Conservation (phyloP, 2,113 vertebrate genomes). For the Ameiurus melas region DNA sequence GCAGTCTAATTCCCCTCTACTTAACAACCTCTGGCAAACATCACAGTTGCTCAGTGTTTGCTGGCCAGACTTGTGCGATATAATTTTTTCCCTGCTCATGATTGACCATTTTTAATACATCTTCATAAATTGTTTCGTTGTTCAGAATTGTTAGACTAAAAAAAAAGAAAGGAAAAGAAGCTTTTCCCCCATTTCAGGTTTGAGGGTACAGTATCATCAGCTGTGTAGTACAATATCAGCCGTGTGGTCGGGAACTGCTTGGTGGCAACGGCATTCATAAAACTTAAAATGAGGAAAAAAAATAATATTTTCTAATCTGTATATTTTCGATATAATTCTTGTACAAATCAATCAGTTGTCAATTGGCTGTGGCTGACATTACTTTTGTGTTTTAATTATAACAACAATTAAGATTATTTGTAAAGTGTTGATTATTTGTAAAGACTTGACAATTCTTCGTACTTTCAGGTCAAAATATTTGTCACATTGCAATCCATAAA, state of each 20-base stretch:
- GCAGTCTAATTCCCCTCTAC: not conserved
- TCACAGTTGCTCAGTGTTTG: not conserved
- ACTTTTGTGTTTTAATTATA: too few species aligned
- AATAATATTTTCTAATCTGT: not conserved
- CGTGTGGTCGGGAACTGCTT: not conserved
- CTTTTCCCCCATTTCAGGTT: not conserved
- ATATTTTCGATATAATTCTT: not conserved
- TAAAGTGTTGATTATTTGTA: too few species aligned
- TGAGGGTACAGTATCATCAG: not conserved
- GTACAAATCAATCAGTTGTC: not conserved
- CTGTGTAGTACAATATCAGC: not conserved
- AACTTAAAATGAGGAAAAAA: not conserved
- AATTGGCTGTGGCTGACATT: not conserved
- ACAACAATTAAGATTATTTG: not conserved
- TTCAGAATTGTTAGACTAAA: not conserved
- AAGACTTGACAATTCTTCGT: not conserved
- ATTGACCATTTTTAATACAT: not conserved
- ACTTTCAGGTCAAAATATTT: not conserved
- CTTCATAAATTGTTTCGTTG: not conserved
- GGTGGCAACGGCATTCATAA: not conserved
- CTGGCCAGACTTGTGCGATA: not conserved
- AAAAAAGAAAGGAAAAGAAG: not conserved
- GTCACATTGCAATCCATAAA: not conserved
- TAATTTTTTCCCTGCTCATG: not conserved
- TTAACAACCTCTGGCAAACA: not conserved